Conservation (phyloP, 2,113 vertebrate species). For the Chloebia gouldiae region DNA sequence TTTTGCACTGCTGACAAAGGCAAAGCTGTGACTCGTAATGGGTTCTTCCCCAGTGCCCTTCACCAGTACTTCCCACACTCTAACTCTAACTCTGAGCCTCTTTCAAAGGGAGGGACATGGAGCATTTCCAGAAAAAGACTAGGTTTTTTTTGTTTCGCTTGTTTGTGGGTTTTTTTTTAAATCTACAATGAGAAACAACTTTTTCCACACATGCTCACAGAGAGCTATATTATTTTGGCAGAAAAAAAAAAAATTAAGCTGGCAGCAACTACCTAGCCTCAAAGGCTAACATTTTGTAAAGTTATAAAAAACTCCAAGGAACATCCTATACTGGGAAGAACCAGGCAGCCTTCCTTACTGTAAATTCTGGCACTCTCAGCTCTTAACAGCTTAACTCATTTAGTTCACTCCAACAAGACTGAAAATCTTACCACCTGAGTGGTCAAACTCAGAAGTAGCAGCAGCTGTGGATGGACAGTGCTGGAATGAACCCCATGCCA, state of each 20-base stretch:
- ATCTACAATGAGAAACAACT: background rate
- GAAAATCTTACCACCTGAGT: background rate
- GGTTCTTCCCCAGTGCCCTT: background rate
- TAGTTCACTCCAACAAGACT: background rate
- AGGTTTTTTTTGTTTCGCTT: background rate
- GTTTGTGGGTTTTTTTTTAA: background rate
- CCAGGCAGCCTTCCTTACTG: background rate
- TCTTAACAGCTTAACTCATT: background rate
- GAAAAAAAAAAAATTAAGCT: background rate
- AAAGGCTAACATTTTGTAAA: background rate
- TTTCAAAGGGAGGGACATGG: background rate
- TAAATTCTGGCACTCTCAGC: background rate
- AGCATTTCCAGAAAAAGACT: background rate
- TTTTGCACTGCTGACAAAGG: background rate
- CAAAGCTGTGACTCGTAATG: background rate
- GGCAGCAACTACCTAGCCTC: background rate
- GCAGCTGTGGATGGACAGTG: background rate
- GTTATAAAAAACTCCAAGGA: background rate
- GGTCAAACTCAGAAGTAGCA: background rate
- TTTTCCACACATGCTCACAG: background rate
- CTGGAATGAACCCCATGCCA: rapidly evolving
- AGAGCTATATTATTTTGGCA: background rate
- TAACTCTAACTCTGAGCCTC: background rate
- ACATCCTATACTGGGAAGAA: background rate
- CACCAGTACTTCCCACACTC: background rate